phyloP scores from a whole-genome alignment of 2,888 invertebrate species.

The Caenorhabditis becei region DNA sequence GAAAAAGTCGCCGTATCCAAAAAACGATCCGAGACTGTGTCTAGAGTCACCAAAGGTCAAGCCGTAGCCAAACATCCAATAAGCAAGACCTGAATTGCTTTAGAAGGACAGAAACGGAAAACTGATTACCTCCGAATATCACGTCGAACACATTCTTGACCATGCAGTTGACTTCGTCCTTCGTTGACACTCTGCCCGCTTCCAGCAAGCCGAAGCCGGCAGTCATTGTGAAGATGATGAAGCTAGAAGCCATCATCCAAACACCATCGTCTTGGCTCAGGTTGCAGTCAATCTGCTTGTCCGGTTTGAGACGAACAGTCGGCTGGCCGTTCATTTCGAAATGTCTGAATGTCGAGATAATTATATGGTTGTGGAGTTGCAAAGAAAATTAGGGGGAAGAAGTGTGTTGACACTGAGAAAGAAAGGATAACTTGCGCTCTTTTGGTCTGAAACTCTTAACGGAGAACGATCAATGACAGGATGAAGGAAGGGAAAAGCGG shows the following conservation, averaged over 20 bases:
- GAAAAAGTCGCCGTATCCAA: constrained; percentile 76
- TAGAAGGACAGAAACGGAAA: neutral
- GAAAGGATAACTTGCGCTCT: neutral
- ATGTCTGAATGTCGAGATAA: neutral
- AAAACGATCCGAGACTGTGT: constrained; percentile 53
- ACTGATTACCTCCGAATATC: constrained; percentile 84
- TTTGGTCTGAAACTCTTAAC: neutral
- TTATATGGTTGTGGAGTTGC: neutral
- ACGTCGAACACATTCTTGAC: constrained; percentile 93
- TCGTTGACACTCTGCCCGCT: constrained; percentile 70
- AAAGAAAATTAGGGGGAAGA: constrained; percentile 7
- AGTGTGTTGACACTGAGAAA: neutral
- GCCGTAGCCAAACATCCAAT: constrained; percentile 95
- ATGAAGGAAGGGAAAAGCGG: neutral
- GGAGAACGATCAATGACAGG: constrained; percentile 44
- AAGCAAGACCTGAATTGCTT: constrained; percentile 88
- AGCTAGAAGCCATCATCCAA: constrained; percentile 75
- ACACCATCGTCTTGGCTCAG: constrained; percentile 75
- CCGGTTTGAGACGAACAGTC: constrained; percentile 49
- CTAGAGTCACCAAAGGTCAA: constrained; percentile 88
- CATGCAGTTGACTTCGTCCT: constrained; percentile 86
- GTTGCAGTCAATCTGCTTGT: constrained; percentile 48
- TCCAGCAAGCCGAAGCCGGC: constrained; percentile 66
- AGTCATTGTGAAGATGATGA: constrained; percentile 79
- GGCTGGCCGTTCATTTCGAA: constrained; percentile 28